phyloP scores from a whole-genome alignment of 2,888 invertebrate species.

The Drosophila anomalata region DNA sequence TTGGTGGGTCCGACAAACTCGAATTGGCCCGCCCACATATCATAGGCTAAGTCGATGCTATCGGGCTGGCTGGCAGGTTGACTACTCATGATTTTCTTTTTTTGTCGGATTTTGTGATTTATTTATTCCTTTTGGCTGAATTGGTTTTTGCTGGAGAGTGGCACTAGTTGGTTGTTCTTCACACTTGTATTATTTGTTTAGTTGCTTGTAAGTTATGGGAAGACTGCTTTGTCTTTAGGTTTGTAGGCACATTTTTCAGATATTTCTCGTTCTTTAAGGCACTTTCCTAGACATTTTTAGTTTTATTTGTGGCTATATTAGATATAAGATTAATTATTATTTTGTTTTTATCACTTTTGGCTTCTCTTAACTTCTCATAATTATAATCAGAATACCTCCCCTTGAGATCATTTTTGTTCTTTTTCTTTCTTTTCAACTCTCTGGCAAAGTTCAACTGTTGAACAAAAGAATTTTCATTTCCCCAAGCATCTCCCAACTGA shows the following conservation, averaged over 20 bases:
- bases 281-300: constrained; percentile 60
- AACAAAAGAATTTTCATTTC: constrained; percentile 31
- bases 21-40: constrained; percentile 95
- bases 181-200: constrained; percentile 41
- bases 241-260: constrained; percentile 63
- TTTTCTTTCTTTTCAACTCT: constrained; percentile 23
- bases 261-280: constrained; percentile 34
- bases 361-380: neutral
- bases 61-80: constrained; percentile 85
- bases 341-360: neutral
- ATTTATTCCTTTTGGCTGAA: constrained; percentile 39
- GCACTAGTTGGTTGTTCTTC: constrained; percentile 58
- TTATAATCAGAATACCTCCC: neutral
- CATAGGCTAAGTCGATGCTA: constrained; percentile 90
- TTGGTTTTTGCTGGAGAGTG: constrained; percentile 50
- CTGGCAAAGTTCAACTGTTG: constrained; percentile 17
- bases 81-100: constrained; percentile 81
- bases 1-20: constrained; percentile 88
- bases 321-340: neutral
- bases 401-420: constrained; percentile 6
- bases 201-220: constrained; percentile 39
- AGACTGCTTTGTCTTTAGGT: constrained; percentile 50
- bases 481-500: constrained; percentile 4
- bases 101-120: constrained; percentile 5
- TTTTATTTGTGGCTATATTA: constrained; percentile 3